These are phyloP conservation scores for Rutpela maculata DNA, from an alignment of 2,888 invertebrate genomes.

Conservation along the genomic window DNA sequence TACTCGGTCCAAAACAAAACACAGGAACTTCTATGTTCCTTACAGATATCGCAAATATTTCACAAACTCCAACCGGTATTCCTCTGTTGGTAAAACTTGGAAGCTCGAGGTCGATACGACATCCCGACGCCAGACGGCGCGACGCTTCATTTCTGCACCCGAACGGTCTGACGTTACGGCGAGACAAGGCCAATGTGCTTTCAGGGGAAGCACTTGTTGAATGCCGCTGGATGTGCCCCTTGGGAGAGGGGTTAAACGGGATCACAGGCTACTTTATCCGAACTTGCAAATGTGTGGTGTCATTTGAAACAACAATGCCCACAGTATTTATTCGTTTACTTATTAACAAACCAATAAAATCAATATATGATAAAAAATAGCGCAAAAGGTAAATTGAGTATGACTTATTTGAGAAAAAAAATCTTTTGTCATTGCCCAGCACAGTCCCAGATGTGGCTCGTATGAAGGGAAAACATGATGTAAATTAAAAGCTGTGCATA, in stretches of 20 bases:
- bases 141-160: neutral
- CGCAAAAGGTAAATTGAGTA: no score
- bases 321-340: no score
- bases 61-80: neutral
- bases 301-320: no score
- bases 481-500: no score
- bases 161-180: neutral
- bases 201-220: slow-evolving; percentile 11
- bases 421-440: no score
- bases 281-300: no score
- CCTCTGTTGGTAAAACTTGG: neutral
- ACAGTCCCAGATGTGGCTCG: no score
- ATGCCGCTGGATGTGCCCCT: neutral
- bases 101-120: slow-evolving; percentile 10
- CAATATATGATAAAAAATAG: no score
- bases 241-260: neutral
- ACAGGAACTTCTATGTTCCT: neutral
- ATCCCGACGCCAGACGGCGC: slow-evolving; percentile 33
- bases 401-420: no score
- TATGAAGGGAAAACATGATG: no score
- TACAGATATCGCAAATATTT: slow-evolving; percentile 17
- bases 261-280: neutral
- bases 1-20: neutral
- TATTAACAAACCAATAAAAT: no score
- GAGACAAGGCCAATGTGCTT: neutral